These are phyloP conservation scores for Papilio glaucus DNA, from an alignment of 1,140 invertebrate species.

Conservation along the genomic window DNA sequence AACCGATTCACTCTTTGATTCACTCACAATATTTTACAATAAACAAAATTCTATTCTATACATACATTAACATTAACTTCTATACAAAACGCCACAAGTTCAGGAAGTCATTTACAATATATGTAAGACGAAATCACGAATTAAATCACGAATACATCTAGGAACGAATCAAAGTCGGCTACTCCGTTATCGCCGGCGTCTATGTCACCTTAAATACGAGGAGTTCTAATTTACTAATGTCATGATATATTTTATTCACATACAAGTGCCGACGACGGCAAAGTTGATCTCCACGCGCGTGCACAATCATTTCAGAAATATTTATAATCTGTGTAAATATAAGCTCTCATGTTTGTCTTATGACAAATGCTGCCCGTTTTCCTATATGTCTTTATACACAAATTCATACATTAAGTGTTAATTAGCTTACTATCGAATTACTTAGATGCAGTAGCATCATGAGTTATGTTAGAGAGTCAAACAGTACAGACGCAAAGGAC, in stretches of 20 bases:
- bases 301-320: slow-evolving; percentile 1
- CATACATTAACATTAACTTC: slow-evolving; percentile 39
- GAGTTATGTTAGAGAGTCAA: background rate
- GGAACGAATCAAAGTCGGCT: slow-evolving; percentile 43
- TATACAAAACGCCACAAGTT: slow-evolving; percentile 41
- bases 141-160: slow-evolving; percentile 55
- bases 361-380: background rate
- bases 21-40: slow-evolving; percentile 55
- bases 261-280: background rate
- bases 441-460: background rate
- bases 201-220: slow-evolving; percentile 45
- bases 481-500: background rate
- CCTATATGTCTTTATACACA: background rate
- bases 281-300: background rate
- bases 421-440: slow-evolving; percentile 7
- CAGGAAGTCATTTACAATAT: slow-evolving; percentile 41
- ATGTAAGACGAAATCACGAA: slow-evolving; percentile 28
- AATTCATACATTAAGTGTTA: background rate
- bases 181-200: slow-evolving; percentile 30
- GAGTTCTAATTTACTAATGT: slow-evolving; percentile 33
- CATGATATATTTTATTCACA: slow-evolving; percentile 36
- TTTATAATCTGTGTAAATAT: slow-evolving; percentile 7
- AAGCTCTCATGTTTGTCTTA: background rate
- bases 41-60: slow-evolving; percentile 39
- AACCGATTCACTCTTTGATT: slow-evolving; percentile 39